Evolutionary conservation across 2,797 vertebrate species (phyloP), one percentile per base, ranked within the genome.

Genomic region (Euthynnus affinis): DNA sequence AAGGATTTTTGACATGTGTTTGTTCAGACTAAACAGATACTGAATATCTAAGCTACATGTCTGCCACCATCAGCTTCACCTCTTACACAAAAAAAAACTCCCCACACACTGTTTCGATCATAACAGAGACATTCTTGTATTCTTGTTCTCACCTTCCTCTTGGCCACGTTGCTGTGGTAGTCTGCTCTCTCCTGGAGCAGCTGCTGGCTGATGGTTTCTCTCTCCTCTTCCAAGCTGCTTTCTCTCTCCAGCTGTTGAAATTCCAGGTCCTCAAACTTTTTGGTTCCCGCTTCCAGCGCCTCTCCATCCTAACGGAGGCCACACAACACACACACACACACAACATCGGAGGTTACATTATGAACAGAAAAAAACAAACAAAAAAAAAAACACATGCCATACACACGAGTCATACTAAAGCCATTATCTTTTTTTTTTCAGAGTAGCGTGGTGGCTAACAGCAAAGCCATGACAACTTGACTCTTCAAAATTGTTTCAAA

Each of bases 211-310:
- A 95, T 95, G 0, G 91, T 94, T 93, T 99, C 98, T 0, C 95
- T 89, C 76, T 99, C 98, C 90, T 99, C 98, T 91, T 99, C 98
- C 3, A 96, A 89, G 55, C 96, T 96, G 92, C 98, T 99, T 82
- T 99, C 98, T 52, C 94, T 95, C 92, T 99, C 98, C 93, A 99
- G 94, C 94, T 99, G 98, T 93, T 99, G 98, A 85, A 99, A 99
- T 91, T 99, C 98, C 91, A 99, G 90, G 90, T 99, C 98, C 86
- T 99, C 98, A 61, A 99, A 99, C 77, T 97, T 96, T 84, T 98
- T 99, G 8, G 96, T 95, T 87, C 96, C 97, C 0, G 94, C 92
- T 87, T 99, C 98, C 89, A 99, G 87, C 0, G 75, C 93, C 70
- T 99, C 98, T 0, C 96, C 97, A 44, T 98, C 97, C 98, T 99